Conservation (phyloP, 2,113 vertebrate genomes). For the Ancistrus triradiatus region DNA sequence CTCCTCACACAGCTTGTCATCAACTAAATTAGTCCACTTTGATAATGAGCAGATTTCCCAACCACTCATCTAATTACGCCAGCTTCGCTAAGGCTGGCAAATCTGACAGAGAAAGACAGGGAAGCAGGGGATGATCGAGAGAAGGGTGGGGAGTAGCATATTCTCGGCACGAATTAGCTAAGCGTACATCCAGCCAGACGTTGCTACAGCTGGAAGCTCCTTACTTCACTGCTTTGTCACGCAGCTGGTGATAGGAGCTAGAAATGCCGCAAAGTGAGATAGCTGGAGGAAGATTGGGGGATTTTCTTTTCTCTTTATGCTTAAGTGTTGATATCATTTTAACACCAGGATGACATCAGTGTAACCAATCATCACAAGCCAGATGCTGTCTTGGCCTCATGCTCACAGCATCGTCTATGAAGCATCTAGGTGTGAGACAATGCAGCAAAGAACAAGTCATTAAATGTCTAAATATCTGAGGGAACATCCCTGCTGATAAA, state of each 20-base stretch:
- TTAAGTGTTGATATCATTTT: slow-evolving; percentile 11
- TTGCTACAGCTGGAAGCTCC: slow-evolving; percentile 54
- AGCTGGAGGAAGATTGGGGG: slow-evolving; percentile 16
- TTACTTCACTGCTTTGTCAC: slow-evolving; percentile 53
- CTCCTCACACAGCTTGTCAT: slow-evolving; percentile 49
- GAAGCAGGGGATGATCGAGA: slow-evolving; percentile 10
- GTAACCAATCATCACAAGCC: slow-evolving; percentile 32
- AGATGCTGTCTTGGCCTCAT: slow-evolving; percentile 29
- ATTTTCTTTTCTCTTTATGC: slow-evolving; percentile 19
- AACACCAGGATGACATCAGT: slow-evolving; percentile 37
- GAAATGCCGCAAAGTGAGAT: slow-evolving; percentile 27
- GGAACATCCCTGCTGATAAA: too few relatives aligned
- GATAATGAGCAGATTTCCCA: slow-evolving; percentile 54
- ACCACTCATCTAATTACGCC: slow-evolving; percentile 49
- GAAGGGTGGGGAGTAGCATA: slow-evolving; percentile 17
- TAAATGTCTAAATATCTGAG: too few relatives aligned
- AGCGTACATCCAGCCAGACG: slow-evolving; percentile 39
- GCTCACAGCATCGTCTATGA: not conserved
- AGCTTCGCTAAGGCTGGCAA: slow-evolving; percentile 33
- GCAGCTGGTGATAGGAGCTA: slow-evolving; percentile 27
- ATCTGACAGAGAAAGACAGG: slow-evolving; percentile 21
- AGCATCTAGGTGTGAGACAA: not conserved
- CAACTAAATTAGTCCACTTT: slow-evolving; percentile 51
- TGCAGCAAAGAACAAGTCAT: not conserved
- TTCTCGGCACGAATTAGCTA: slow-evolving; percentile 30